Conservation (phyloP, 1,140 invertebrate genomes). For the Saccostrea cuccullata region DNA sequence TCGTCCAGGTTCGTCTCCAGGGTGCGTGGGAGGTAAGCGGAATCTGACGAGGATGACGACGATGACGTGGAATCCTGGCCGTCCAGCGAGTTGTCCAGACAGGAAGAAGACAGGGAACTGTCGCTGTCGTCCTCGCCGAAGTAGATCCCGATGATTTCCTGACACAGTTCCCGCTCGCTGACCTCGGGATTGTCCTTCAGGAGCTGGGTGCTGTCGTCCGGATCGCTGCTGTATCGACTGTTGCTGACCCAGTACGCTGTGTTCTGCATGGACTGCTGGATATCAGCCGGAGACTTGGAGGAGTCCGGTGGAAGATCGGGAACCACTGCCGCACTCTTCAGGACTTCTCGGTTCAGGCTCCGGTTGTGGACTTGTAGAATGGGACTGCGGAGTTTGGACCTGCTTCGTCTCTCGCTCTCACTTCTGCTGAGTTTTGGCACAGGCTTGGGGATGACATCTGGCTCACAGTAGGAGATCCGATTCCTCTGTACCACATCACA, state of each 20-base stretch:
- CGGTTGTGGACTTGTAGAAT: conserved; percentile 10
- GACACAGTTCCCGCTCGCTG: conserved; percentile 50
- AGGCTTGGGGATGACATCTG: conserved; percentile 1
- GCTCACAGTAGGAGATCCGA: neutral
- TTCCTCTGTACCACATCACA: conserved; percentile 14
- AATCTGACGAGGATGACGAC: conserved; percentile 31
- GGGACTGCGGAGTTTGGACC: conserved; percentile 31
- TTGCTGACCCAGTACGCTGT: conserved; percentile 59
- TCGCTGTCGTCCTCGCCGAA: conserved; percentile 57
- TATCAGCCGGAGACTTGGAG: conserved; percentile 48
- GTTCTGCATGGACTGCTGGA: conserved; percentile 51
- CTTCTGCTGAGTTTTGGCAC: neutral
- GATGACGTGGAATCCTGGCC: conserved; percentile 22
- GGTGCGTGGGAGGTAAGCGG: neutral
- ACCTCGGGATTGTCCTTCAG: conserved; percentile 44
- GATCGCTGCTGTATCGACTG: conserved; percentile 48
- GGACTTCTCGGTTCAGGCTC: conserved; percentile 26
- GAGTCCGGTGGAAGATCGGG: conserved; percentile 45
- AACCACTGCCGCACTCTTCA: neutral
- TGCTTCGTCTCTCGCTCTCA: neutral
- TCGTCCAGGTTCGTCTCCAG: conserved; percentile 53
- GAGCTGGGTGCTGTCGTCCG: conserved; percentile 41
- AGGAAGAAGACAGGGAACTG: conserved; percentile 53
- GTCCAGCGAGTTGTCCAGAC: conserved; percentile 52
- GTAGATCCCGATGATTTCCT: conserved; percentile 57